These are phyloP conservation scores for Hymenochirus boettgeri DNA, from an alignment of 2,113 vertebrate species.

Conservation along the genomic window DNA sequence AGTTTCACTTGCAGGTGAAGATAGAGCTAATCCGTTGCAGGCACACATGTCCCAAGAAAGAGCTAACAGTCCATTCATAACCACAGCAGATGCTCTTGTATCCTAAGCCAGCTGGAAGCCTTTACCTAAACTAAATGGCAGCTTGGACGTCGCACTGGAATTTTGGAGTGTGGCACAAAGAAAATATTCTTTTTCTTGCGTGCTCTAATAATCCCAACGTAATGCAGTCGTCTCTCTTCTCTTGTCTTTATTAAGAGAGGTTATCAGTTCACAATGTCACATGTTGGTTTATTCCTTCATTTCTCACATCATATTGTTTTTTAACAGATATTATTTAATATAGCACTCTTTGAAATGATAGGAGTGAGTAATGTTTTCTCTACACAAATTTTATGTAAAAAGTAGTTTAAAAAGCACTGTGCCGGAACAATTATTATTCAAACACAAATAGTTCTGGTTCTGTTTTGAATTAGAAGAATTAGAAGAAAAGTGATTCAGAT, in stretches of 20 bases:
- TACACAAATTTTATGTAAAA: too few species aligned
- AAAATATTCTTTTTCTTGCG: slow-evolving; percentile 22
- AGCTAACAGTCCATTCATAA: slow-evolving; percentile 4
- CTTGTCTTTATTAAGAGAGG: slow-evolving; percentile 16
- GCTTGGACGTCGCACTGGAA: neutral
- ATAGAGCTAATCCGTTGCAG: slow-evolving; percentile 36
- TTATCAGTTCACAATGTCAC: too few species aligned
- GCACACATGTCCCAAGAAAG: slow-evolving; percentile 15
- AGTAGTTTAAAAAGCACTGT: too few species aligned
- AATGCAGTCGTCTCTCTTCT: slow-evolving; percentile 17
- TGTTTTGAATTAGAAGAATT: too few species aligned
- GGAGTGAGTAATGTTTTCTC: too few species aligned
- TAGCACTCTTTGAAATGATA: too few species aligned
- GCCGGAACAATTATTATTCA: too few species aligned
- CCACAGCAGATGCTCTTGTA: neutral
- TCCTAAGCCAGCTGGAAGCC: slow-evolving; percentile 39
- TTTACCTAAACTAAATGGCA: slow-evolving; percentile 36
- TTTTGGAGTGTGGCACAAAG: neutral
- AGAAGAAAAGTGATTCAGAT: too few species aligned
- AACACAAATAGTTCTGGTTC: too few species aligned
- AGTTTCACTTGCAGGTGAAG: slow-evolving; percentile 44
- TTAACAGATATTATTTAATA: too few species aligned
- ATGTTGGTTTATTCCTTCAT: slow-evolving; percentile 33
- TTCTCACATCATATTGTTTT: slow-evolving; percentile 9
- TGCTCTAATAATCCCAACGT: slow-evolving; percentile 20